Percentiles rank a stretch among this genome's conserved stretches.
Conservation (phyloP, 2,113 vertebrate genomes). For the Craseonycteris thonglongyai region DNA sequence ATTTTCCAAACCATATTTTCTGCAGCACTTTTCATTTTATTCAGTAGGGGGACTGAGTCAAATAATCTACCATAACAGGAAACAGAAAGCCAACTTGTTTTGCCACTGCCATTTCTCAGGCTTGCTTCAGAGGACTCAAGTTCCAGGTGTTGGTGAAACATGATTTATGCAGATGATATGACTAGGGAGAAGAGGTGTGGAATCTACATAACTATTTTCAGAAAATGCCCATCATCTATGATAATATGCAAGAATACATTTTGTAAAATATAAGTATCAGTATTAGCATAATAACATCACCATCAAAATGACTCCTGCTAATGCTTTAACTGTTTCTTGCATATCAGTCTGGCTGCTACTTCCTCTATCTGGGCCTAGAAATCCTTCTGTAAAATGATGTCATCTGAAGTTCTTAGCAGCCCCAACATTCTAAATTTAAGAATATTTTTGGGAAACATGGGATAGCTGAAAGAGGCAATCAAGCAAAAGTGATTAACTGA, state of each 20-base stretch:
- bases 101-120: not conserved
- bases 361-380: not conserved
- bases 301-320: not conserved
- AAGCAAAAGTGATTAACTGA: not conserved
- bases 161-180: not conserved
- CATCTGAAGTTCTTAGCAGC: not conserved
- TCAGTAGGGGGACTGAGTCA: not conserved
- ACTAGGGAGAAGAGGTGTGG: slow-evolving; percentile 3
- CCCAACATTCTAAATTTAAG: not conserved
- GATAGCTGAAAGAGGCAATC: slow-evolving; percentile 1
- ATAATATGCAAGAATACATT: not conserved
- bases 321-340: slow-evolving; percentile 13
- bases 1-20: slow-evolving; percentile 21
- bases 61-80: not conserved
- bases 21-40: slow-evolving; percentile 1
- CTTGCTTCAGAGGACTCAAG: not conserved
- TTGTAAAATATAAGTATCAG: not conserved
- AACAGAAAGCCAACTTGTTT: slow-evolving; percentile 14
- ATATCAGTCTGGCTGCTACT: not conserved
- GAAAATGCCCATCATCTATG: not conserved
- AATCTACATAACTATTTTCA: not conserved
- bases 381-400: not conserved
- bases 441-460: not conserved
- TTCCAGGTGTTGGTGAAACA: not conserved
- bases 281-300: not conserved